A percentile compares a stretch with the other conserved stretches of the same genome.
These are phyloP conservation scores for Pristionchus entomophagus DNA, from an alignment of 2,888 invertebrate genomes.

Conservation along the genomic window DNA sequence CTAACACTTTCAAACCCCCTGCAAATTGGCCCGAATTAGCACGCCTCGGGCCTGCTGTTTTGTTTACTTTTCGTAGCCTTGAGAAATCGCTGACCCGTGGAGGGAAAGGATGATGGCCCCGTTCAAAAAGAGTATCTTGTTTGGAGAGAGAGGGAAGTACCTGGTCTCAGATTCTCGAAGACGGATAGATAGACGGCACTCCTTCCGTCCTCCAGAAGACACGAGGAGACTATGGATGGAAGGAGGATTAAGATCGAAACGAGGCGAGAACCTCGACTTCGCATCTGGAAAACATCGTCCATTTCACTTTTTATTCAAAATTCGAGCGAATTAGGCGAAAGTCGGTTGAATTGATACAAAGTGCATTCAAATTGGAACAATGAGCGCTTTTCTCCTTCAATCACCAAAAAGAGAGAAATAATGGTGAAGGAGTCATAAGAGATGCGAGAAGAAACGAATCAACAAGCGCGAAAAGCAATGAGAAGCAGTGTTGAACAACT, in stretches of 20 bases:
- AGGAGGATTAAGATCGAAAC: background rate
- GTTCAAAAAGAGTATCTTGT: background rate
- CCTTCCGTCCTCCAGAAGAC: conserved; percentile 32
- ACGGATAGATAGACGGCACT: conserved; percentile 34
- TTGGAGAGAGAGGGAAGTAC: background rate
- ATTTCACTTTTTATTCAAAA: background rate
- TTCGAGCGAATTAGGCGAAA: background rate
- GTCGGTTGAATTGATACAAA: conserved; percentile 20
- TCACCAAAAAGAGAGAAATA: background rate
- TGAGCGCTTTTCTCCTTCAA: background rate
- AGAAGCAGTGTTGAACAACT: background rate
- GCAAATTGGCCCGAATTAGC: conserved; percentile 32
- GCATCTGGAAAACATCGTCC: conserved; percentile 6
- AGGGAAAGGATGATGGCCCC: background rate
- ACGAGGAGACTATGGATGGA: background rate
- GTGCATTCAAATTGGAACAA: conserved; percentile 29
- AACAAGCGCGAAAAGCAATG: background rate
- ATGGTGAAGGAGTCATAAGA: background rate
- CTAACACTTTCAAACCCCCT: background rate
- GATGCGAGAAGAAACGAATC: background rate
- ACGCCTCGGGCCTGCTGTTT: conserved; percentile 5
- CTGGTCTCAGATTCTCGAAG: conserved; percentile 25
- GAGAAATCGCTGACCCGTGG: conserved; percentile 4
- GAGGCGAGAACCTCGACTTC: conserved; percentile 1
- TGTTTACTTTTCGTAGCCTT: conserved; percentile 40